phyloP scores from a whole-genome alignment of 2,888 invertebrate species.

The Xestoiulus laeticollis region DNA sequence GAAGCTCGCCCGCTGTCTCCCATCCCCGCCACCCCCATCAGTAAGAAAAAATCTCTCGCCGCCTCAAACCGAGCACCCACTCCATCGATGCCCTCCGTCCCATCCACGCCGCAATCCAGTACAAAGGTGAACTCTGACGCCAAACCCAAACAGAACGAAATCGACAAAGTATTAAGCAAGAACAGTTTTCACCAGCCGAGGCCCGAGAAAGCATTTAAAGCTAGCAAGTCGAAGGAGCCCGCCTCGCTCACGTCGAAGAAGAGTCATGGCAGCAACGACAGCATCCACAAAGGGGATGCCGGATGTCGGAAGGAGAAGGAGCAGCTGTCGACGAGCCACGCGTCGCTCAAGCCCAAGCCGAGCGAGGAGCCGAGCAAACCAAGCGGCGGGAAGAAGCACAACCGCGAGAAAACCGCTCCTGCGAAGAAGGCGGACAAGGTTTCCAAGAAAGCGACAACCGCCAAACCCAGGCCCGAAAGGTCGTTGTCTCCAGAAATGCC shows the following conservation, averaged over 20 bases:
- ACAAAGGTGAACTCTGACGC: background rate
- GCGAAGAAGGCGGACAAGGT: background rate
- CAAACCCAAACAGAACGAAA: background rate
- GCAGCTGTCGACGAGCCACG: background rate
- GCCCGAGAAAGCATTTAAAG: background rate
- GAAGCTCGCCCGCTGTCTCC: constrained; percentile 10
- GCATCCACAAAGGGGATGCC: background rate
- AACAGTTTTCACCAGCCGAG: background rate
- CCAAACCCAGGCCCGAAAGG: background rate
- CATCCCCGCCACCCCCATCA: background rate
- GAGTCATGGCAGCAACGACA: background rate
- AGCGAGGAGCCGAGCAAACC: background rate
- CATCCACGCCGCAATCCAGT: background rate
- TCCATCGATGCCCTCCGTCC: background rate
- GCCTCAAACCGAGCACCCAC: background rate
- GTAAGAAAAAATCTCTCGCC: background rate
- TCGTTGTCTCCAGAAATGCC: background rate
- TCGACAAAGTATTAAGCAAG: background rate
- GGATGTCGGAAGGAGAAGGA: background rate
- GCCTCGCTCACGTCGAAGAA: background rate
- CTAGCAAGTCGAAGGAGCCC: background rate
- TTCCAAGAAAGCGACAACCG: background rate
- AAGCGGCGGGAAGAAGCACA: background rate
- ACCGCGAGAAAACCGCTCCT: background rate
- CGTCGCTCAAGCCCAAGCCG: background rate